Conservation (phyloP, 1,140 invertebrate genomes). For the Magallana angulata region DNA sequence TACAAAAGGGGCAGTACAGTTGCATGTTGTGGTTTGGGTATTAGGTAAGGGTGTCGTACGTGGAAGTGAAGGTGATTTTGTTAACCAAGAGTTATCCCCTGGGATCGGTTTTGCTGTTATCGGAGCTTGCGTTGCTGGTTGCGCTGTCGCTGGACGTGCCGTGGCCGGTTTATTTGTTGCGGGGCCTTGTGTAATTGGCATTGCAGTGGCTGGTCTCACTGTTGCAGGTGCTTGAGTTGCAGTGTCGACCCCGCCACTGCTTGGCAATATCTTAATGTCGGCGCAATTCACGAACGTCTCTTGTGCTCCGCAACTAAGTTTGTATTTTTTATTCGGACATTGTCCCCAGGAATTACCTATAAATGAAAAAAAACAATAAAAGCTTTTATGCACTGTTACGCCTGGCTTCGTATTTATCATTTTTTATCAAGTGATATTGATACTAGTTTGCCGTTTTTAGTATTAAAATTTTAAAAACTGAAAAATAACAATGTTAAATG, state of each 20-base stretch:
- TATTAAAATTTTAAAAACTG: no score
- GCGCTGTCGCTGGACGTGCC: neutral
- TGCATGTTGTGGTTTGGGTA: neutral
- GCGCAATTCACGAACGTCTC: slow-evolving; percentile 20
- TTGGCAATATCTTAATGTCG: neutral
- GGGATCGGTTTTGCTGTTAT: no score
- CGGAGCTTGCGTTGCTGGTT: neutral
- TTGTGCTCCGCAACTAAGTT: neutral
- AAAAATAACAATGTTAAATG: no score
- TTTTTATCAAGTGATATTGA: no score
- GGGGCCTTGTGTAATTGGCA: neutral
- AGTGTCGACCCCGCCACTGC: neutral
- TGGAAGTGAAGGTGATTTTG: neutral
- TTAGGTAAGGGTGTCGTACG: neutral
- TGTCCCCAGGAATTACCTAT: neutral
- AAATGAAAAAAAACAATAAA: neutral
- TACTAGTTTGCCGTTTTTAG: no score
- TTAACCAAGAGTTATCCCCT: neutral
- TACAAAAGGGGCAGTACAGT: no score
- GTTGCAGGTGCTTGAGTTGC: neutral
- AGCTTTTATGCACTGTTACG: no score
- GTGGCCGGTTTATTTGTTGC: neutral
- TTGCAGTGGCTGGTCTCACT: neutral
- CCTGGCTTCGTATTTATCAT: no score
- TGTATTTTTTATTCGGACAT: neutral